phyloP scores from a whole-genome alignment of 2,113 vertebrate genomes.

The Leuciscus idus region DNA sequence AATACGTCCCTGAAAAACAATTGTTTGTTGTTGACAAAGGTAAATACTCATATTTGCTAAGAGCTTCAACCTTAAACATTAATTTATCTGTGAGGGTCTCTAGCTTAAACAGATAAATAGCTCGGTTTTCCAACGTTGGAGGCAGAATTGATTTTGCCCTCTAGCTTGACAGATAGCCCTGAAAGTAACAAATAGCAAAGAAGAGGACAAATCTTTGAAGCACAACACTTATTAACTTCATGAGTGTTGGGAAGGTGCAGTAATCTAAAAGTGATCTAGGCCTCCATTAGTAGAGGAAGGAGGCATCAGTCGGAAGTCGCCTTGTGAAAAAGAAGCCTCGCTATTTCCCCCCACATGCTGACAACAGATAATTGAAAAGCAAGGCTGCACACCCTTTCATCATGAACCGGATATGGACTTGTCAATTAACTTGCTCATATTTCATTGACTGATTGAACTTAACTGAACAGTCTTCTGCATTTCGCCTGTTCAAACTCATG shows the following conservation, averaged over 20 bases:
- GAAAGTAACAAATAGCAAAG: conserved; percentile 44
- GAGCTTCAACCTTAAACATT: conserved; percentile 30
- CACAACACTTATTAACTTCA: conserved; percentile 51
- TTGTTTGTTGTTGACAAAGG: conserved; percentile 15
- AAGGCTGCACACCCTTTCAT: conserved; percentile 27
- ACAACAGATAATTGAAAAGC: conserved; percentile 55
- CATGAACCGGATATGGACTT: conserved; percentile 35
- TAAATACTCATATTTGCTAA: conserved; percentile 41
- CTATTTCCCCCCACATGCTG: conserved; percentile 32
- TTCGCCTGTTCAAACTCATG: neutral
- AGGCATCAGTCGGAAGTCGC: conserved; percentile 20
- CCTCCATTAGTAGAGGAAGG: conserved; percentile 41
- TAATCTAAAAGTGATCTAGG: conserved; percentile 54
- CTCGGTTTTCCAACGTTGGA: conserved; percentile 40
- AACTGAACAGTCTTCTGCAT: conserved; percentile 29
- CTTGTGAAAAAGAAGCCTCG: conserved; percentile 23
- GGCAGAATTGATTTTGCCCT: conserved; percentile 57
- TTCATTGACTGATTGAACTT: conserved; percentile 41
- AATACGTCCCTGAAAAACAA: conserved; percentile 15
- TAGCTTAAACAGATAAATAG: conserved; percentile 54
- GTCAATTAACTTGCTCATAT: conserved; percentile 37
- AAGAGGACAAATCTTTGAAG: conserved; percentile 52
- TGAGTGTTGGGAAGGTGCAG: conserved; percentile 45
- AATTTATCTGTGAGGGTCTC: conserved; percentile 29
- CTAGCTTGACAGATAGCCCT: conserved; percentile 54